Evolutionary conservation across 2,888 invertebrate genomes (phyloP).

Genomic region (Loripinus fragilis): DNA sequence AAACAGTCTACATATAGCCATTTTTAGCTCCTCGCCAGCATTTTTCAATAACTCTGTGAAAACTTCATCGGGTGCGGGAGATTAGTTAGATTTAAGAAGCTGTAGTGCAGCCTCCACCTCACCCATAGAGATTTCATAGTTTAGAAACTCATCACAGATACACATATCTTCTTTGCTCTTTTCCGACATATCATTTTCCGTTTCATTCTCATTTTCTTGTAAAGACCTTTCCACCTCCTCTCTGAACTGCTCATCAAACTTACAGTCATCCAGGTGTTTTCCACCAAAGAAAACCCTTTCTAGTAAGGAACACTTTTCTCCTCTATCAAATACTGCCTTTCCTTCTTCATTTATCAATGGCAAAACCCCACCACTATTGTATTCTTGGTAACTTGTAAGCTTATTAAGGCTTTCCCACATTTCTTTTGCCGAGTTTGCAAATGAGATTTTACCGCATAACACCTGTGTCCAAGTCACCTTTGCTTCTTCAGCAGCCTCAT

Average conservation of each 20-base stretch:
- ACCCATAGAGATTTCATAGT: too few species aligned
- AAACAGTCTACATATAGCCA: too few species aligned
- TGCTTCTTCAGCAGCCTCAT: constrained; percentile 17
- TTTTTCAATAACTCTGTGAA: background rate
- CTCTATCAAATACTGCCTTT: background rate
- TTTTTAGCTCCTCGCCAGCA: too few species aligned
- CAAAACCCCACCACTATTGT: constrained; percentile 2
- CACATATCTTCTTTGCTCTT: too few species aligned
- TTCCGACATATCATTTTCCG: background rate
- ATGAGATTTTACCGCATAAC: constrained; percentile 17
- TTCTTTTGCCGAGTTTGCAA: background rate
- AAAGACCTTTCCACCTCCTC: background rate
- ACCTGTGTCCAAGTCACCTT: constrained; percentile 20
- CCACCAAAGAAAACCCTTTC: constrained; percentile 23
- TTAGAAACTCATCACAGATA: too few species aligned
- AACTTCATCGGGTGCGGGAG: background rate
- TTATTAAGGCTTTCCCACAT: constrained; percentile 11
- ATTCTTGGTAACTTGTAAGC: constrained; percentile 20
- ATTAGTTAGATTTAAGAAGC: constrained; percentile 7
- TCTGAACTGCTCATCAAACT: background rate
- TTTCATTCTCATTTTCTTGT: background rate
- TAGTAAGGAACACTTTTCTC: constrained; percentile 19
- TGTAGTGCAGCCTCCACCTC: constrained; percentile 20
- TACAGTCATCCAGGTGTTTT: constrained; percentile 10
- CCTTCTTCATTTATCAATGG: constrained; percentile 9